Evolutionary conservation across 1,140 invertebrate genomes (phyloP).

Genomic region (Copidosoma floridanum): DNA sequence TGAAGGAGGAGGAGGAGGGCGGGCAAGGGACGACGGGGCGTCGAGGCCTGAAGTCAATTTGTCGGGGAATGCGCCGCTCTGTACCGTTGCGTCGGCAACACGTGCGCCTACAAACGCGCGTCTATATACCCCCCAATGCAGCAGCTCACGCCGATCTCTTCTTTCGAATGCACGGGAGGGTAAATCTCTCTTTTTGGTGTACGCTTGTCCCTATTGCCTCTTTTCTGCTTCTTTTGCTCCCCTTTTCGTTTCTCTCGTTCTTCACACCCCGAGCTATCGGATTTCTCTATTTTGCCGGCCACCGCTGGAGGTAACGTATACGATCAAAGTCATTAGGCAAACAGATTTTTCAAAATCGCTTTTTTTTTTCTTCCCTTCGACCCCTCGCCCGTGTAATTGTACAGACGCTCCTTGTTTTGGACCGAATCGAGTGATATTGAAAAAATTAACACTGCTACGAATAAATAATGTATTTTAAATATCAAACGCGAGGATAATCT

Average conservation of each 20-base stretch:
- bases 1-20: not conserved
- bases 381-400: too few species aligned
- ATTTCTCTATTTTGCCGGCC: not conserved
- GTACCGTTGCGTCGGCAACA: slow-evolving; percentile 52
- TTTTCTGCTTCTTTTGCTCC: not conserved
- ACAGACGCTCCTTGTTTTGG: not conserved
- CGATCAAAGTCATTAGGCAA: slow-evolving; percentile 3
- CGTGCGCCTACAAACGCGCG: slow-evolving; percentile 36
- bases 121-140: slow-evolving; percentile 1
- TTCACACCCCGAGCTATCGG: not conserved
- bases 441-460: too few species aligned
- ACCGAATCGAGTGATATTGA: not conserved
- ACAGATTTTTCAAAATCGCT: not conserved
- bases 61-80: slow-evolving; percentile 57
- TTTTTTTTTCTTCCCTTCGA: too few species aligned
- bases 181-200: too few species aligned
- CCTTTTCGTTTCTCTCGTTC: not conserved
- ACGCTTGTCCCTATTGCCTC: too few species aligned
- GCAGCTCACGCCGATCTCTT: not conserved
- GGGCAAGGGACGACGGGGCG: slow-evolving; percentile 22
- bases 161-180: too few species aligned
- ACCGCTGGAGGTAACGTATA: slow-evolving; percentile 3
- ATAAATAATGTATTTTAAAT: too few species aligned
- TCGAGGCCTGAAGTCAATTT: slow-evolving; percentile 57
- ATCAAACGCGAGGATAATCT: too few species aligned